Evolutionary conservation across 2,797 vertebrate species (phyloP).

Genomic region (Streptopelia turtur): DNA sequence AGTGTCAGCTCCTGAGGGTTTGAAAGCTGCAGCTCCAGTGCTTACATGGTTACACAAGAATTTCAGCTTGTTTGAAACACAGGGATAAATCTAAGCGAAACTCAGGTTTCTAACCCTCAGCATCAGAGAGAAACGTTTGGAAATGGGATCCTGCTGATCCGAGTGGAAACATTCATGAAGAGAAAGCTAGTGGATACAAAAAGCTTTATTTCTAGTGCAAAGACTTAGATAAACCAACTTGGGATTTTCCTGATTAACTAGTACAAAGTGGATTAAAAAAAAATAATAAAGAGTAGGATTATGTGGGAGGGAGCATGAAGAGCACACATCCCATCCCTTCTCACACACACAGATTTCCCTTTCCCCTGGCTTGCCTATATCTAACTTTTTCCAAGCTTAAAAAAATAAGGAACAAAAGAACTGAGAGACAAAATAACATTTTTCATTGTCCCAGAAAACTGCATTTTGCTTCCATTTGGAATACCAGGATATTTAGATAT

Average conservation of each 20-base stretch:
- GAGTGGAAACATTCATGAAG: neutral
- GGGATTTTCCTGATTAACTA: neutral
- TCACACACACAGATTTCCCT: neutral
- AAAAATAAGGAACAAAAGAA: neutral
- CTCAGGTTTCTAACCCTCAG: neutral
- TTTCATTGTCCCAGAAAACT: neutral
- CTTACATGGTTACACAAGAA: neutral
- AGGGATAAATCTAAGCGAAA: neutral
- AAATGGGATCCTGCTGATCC: neutral
- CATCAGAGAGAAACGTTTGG: neutral
- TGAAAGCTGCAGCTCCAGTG: neutral
- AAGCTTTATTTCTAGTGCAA: neutral
- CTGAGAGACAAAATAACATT: neutral
- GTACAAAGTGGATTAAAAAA: neutral
- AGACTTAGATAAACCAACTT: neutral
- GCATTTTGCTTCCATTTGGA: neutral
- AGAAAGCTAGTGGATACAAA: neutral
- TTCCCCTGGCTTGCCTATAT: neutral
- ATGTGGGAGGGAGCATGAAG: neutral
- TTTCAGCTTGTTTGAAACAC: neutral
- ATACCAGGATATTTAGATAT: neutral
- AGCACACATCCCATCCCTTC: neutral
- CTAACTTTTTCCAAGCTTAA: neutral
- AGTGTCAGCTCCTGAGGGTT: neutral
- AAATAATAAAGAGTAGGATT: neutral